These are phyloP conservation scores for Hydractinia echinata DNA, from an alignment of 30 jellyfish, hydroid and myxozoan species.

Conservation along the genomic window DNA sequence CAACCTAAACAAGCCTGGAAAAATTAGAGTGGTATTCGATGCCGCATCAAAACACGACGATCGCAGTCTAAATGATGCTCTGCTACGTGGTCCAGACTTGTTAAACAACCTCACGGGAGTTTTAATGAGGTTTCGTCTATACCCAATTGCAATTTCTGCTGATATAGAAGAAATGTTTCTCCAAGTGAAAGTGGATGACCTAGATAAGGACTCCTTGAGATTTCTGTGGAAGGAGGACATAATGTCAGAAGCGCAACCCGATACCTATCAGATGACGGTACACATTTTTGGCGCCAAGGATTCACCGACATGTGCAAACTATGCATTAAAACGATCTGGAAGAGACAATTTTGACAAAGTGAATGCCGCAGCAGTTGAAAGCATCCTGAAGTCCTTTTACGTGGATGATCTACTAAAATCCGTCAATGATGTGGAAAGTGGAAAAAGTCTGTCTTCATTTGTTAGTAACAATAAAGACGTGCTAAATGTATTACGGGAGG, in stretches of 20 bases:
- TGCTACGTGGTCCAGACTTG: background rate
- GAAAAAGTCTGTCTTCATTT: background rate
- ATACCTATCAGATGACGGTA: conserved; percentile 15
- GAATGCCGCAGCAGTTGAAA: background rate
- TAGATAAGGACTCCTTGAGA: background rate
- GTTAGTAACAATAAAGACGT: no score
- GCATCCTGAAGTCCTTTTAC: background rate
- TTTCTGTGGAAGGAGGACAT: conserved; percentile 4
- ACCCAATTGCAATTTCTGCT: conserved; percentile 3
- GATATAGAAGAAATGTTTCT: background rate
- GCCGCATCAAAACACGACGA: background rate
- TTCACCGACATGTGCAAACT: conserved; percentile 23
- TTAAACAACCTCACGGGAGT: background rate
- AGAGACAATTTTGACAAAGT: background rate
- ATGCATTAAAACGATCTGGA: background rate
- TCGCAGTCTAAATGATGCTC: background rate
- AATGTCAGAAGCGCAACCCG: background rate
- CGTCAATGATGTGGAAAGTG: background rate
- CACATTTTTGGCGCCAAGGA: conserved; percentile 40
- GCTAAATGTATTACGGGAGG: no score
- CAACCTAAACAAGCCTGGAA: background rate
- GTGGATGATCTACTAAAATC: background rate
- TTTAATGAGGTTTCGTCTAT: background rate
- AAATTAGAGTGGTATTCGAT: background rate
- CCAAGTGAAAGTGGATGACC: background rate